Conservation (phyloP, 2,113 vertebrate genomes). For the Motacilla alba region DNA sequence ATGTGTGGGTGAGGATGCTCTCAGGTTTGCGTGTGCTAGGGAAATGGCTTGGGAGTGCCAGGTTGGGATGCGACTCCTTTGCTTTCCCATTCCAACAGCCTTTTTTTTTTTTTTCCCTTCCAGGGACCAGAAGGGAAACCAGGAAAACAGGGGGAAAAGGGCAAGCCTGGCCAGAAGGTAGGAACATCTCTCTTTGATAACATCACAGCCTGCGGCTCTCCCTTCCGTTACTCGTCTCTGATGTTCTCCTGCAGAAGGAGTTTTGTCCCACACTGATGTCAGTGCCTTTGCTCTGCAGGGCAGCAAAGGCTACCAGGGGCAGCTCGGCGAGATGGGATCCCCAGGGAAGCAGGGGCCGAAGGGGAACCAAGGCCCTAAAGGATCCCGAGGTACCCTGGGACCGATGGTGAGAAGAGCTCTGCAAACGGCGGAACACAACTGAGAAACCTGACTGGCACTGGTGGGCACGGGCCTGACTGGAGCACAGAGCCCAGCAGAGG, state of each 20-base stretch:
- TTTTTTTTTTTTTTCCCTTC: not conserved
- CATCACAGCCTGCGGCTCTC: not conserved
- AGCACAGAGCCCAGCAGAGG: not conserved
- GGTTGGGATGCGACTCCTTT: not conserved
- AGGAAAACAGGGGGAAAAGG: slow-evolving; percentile 90
- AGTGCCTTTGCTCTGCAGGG: slow-evolving; percentile 75
- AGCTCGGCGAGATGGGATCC: slow-evolving; percentile 89
- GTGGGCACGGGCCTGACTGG: not conserved
- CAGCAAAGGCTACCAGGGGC: slow-evolving; percentile 88
- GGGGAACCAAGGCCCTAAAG: slow-evolving; percentile 91
- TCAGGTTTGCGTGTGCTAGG: not conserved
- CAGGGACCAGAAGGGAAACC: slow-evolving; percentile 95
- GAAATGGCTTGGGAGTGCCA: not conserved
- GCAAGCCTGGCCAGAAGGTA: slow-evolving; percentile 92
- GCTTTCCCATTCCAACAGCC: not conserved
- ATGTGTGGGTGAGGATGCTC: not conserved
- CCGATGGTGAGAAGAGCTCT: slow-evolving; percentile 83
- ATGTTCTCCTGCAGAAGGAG: not conserved
- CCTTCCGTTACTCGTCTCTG: not conserved
- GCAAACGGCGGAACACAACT: not conserved
- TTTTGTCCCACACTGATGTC: not conserved
- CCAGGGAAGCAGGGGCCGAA: slow-evolving; percentile 84
- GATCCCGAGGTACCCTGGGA: slow-evolving; percentile 94
- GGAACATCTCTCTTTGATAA: not conserved
- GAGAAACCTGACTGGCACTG: not conserved